These are phyloP conservation scores for Corythaixoides concolor DNA, from an alignment of 2,113 vertebrate species.

Conservation along the genomic window DNA sequence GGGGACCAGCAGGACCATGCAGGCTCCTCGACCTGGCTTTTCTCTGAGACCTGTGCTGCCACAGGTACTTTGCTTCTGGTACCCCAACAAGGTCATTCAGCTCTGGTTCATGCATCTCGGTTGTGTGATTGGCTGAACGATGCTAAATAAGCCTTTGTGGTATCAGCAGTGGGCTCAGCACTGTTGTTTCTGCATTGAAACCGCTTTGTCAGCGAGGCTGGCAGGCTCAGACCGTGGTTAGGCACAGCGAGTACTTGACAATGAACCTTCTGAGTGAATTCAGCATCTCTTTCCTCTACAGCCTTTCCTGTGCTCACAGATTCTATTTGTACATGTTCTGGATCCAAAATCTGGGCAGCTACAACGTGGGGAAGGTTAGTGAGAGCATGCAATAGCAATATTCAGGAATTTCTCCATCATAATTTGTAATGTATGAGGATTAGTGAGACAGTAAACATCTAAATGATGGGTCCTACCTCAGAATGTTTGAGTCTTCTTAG, in stretches of 20 bases:
- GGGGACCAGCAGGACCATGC: background rate
- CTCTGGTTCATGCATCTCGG: rapidly evolving
- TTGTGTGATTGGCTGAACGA: background rate
- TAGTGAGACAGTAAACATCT: background rate
- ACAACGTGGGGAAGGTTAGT: too few relatives aligned
- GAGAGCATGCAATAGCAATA: background rate
- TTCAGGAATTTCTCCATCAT: background rate
- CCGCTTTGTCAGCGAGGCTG: background rate
- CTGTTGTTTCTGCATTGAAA: background rate
- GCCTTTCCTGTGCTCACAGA: background rate
- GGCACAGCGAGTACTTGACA: background rate
- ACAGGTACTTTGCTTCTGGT: background rate
- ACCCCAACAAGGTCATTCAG: background rate
- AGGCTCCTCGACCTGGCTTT: background rate
- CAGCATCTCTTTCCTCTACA: background rate
- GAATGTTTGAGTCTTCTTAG: too few relatives aligned
- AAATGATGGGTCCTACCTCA: background rate
- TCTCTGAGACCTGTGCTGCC: background rate
- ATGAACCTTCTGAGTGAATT: background rate
- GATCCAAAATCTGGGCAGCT: background rate
- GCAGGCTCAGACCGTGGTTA: background rate
- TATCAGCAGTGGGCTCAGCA: background rate
- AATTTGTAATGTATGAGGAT: background rate
- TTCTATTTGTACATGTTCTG: background rate
- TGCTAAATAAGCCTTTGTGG: background rate